phyloP scores from a whole-genome alignment of 2,113 vertebrate species.

The Chascanopsetta lugubris region DNA sequence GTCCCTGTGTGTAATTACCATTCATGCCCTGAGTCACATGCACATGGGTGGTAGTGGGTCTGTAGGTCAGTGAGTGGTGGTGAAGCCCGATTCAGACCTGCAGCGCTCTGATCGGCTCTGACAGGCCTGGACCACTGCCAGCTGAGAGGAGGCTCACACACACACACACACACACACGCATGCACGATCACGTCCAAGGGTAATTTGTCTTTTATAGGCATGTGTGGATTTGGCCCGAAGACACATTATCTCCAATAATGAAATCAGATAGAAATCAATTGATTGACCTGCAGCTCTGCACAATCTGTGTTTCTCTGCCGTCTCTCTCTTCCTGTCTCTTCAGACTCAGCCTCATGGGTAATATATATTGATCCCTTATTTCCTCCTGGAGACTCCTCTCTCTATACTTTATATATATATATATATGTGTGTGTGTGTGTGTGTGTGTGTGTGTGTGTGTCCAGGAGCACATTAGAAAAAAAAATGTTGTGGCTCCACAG shows the following conservation, averaged over 20 bases:
- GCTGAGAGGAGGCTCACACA: conserved; percentile 52
- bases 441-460: conserved; percentile 37
- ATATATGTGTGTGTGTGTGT: conserved; percentile 37
- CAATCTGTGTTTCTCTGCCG: conserved; percentile 37
- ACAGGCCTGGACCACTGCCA: conserved; percentile 68
- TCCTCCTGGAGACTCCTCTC: conserved; percentile 56
- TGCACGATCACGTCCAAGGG: conserved; percentile 17
- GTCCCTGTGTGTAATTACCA: conserved; percentile 30
- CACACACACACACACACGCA: no score
- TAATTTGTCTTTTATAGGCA: conserved; percentile 5
- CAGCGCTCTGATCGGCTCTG: conserved; percentile 59
- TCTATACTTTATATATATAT: no score
- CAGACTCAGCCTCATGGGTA: conserved; percentile 43
- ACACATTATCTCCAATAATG: conserved; percentile 25
- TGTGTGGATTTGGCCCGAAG: not conserved
- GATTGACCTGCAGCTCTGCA: conserved; percentile 30
- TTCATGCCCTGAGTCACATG: conserved; percentile 3
- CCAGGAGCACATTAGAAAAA: conserved; percentile 66
- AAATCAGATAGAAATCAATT: conserved; percentile 51
- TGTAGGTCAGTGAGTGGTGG: conserved; percentile 67
- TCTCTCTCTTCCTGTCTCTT: conserved; percentile 54
- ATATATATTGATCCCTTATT: conserved; percentile 70
- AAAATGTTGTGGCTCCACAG: conserved; percentile 64
- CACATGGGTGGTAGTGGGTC: conserved; percentile 61
- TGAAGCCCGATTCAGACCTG: conserved; percentile 46